These are phyloP conservation scores for Melolontha melolontha DNA, from an alignment of 2,888 invertebrate genomes.

Conservation along the genomic window DNA sequence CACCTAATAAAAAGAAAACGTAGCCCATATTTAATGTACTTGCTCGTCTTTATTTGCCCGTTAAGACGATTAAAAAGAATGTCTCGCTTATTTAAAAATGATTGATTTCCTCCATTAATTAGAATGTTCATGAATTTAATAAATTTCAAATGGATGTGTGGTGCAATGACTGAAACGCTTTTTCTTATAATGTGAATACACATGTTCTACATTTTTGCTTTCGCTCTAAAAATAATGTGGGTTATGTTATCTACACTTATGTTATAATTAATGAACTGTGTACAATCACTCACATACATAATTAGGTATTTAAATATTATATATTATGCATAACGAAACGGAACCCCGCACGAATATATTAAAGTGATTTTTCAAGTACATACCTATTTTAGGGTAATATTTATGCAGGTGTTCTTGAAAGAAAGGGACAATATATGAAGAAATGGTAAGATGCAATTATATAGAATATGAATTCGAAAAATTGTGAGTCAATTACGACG, in stretches of 20 bases:
- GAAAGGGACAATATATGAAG: too few relatives aligned
- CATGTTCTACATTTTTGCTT: conserved; percentile 29
- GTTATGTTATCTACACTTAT: conserved; percentile 15
- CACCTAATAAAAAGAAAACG: neutral
- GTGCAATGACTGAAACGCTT: neutral
- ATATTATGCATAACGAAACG: too few relatives aligned
- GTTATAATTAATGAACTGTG: too few relatives aligned
- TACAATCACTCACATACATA: too few relatives aligned
- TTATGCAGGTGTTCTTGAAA: too few relatives aligned
- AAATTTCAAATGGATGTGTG: neutral
- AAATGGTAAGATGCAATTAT: too few relatives aligned
- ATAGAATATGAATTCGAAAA: too few relatives aligned
- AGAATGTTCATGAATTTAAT: conserved; percentile 22
- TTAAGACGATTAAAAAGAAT: neutral
- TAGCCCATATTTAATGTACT: neutral
- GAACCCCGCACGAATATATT: too few relatives aligned
- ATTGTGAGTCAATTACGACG: too few relatives aligned
- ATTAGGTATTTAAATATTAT: too few relatives aligned
- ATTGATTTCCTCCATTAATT: conserved; percentile 29
- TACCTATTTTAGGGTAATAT: too few relatives aligned
- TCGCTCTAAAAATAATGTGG: conserved; percentile 38
- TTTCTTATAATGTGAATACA: neutral
- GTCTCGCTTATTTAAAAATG: conserved; percentile 6
- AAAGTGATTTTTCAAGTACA: too few relatives aligned
- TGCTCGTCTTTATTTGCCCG: neutral